Base-by-base conservation (phyloP, 2,797 vertebrate genomes). In the Pseudomugil gertrudae region DNA sequence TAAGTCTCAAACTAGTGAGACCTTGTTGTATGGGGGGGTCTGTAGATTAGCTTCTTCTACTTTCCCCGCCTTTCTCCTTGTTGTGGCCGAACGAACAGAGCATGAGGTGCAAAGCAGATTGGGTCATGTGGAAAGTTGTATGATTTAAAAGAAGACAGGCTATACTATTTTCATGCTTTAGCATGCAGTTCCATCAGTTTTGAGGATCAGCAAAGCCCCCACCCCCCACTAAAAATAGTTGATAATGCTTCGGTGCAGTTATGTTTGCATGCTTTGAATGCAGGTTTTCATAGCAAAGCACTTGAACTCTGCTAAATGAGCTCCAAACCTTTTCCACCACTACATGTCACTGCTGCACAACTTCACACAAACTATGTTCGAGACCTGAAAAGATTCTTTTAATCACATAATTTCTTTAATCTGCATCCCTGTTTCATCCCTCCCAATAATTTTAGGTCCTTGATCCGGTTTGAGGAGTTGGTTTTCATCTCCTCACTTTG, bases 341-440 rank as follows among this genome's bases (percentile, higher is more conserved):
- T 58, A 32, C 30, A 30, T 52, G 65, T 40, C 65, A 40, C 65
- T 43, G 47, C 65, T 52, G 26, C 56, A 10, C 29, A 23, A 10
- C 43, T 48, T 8, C 45, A 33, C 29, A 17, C 33, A 29, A 33
- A 26, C 48, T 19, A 36, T 9, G 13, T 36, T 9, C 7, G 15
- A 40, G n/a, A 19, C 26, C 30, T 30, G 13, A 14, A 32, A 57
- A 23, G 55, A 4, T 50, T 32, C 8, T 53, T 63, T 32, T 56
- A 0, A 14, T 43, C 32, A 2, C 29, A 29, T 3, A 17, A 26
- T 56, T 50, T 48, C 14, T 4, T 48, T 59, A 48, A 19, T 24
- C 57, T 19, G 19, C 24, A 60, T 48, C 2, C 26, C 23, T 0
- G 0, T 65, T 26, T 6, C 1, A 19, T 38, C 24, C 33, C 38